A percentile compares a stretch with the other conserved stretches of the same genome.
Evolutionary conservation across 2,113 vertebrate species (phyloP).

Genomic region (Halichoerus grypus): DNA sequence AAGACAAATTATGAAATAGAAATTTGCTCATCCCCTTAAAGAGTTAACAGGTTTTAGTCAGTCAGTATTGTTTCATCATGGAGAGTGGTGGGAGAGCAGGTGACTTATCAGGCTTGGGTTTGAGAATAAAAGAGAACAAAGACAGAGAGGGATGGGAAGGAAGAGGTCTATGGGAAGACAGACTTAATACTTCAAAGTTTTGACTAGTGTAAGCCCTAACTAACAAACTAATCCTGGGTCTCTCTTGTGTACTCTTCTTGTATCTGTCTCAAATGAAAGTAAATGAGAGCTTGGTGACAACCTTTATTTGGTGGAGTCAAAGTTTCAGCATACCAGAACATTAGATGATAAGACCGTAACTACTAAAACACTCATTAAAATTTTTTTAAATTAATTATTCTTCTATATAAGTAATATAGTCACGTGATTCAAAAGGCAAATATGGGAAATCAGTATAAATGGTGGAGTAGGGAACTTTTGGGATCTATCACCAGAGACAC

Average conservation of each 20-base stretch:
- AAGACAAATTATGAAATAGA: not conserved
- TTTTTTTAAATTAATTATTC: not conserved
- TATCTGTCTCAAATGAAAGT: conserved; percentile 9
- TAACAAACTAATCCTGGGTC: not conserved
- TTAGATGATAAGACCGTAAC: not conserved
- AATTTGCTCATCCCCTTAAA: not conserved
- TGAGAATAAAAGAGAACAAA: conserved; percentile 3
- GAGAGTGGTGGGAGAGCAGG: not conserved
- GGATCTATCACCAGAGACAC: not conserved
- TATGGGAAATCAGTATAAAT: not conserved
- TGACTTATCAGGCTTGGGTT: not conserved
- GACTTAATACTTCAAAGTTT: not conserved
- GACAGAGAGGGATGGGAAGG: not conserved
- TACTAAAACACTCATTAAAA: not conserved
- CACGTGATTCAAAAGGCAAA: not conserved
- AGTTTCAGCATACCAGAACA: not conserved
- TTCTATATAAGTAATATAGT: not conserved
- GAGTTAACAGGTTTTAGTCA: not conserved
- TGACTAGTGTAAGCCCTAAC: not conserved
- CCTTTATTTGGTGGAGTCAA: not conserved
- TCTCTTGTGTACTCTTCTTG: not conserved
- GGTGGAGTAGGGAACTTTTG: not conserved
- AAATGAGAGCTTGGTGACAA: not conserved
- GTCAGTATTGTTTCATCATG: not conserved
- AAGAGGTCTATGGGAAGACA: not conserved